These are phyloP conservation scores for Drosophila birchii DNA, from an alignment of 2,888 invertebrate genomes.

Conservation along the genomic window DNA sequence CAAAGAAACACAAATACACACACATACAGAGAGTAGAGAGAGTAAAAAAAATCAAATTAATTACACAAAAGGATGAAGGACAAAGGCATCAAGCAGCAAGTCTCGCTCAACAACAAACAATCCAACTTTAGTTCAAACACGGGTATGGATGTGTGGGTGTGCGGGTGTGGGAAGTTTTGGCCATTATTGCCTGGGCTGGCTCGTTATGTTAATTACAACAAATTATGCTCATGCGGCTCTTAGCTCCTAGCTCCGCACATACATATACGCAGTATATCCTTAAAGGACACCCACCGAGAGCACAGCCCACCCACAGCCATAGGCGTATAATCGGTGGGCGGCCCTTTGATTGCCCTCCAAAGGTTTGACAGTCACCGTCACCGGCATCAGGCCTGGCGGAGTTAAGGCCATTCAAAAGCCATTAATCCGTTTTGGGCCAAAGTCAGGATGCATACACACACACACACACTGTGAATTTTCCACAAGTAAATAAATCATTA, in stretches of 20 bases:
- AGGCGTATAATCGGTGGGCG: conserved; percentile 34
- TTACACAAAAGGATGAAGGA: conserved; percentile 62
- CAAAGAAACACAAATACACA: conserved; percentile 5
- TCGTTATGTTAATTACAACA: conserved; percentile 81
- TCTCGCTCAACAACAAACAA: conserved; percentile 51
- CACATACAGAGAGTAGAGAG: not conserved
- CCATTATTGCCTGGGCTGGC: conserved; percentile 74
- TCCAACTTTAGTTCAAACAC: conserved; percentile 50
- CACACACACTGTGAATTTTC: not conserved
- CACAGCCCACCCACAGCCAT: conserved; percentile 6
- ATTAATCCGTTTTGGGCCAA: conserved; percentile 3
- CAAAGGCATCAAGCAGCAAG: conserved; percentile 34
- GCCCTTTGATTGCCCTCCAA: conserved; percentile 23
- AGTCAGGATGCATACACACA: not conserved
- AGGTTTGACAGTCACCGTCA: conserved; percentile 31
- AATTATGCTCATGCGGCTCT: conserved; percentile 76
- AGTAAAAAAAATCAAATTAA: conserved; percentile 62
- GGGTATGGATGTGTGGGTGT: conserved; percentile 18
- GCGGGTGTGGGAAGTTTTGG: conserved; percentile 50
- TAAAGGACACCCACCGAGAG: not conserved
- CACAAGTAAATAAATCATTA: conserved; percentile 1
- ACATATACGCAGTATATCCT: conserved; percentile 14
- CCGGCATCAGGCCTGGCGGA: not conserved
- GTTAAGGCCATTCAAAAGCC: conserved; percentile 14
- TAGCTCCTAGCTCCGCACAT: not conserved